These are phyloP conservation scores for Aurelia aurita complex sp. Pacific DNA, from an alignment of 30 jellyfish, hydroid and myxozoan species.

Conservation along the genomic window DNA sequence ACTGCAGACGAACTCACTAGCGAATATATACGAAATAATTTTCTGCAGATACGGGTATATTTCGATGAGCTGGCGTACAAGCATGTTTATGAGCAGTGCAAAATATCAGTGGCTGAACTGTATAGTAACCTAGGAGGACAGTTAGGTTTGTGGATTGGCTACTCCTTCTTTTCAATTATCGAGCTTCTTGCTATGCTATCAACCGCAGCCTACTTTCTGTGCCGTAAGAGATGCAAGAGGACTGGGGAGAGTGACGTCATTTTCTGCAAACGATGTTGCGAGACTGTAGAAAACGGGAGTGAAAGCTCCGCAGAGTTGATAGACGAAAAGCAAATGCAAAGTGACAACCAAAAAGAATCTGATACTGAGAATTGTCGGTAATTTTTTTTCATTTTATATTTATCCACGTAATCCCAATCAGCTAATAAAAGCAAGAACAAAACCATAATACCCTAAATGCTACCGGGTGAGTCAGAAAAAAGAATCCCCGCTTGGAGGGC, in stretches of 20 bases:
- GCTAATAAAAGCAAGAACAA: too few relatives aligned
- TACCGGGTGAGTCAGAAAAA: too few relatives aligned
- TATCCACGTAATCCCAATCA: too few relatives aligned
- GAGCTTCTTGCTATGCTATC: slow-evolving; percentile 50
- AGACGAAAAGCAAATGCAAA: too few relatives aligned
- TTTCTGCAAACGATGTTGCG: not conserved
- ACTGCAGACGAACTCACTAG: slow-evolving; percentile 6
- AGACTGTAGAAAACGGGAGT: not conserved
- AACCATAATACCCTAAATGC: too few relatives aligned
- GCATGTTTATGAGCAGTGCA: slow-evolving; percentile 53
- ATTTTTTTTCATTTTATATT: too few relatives aligned
- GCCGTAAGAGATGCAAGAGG: not conserved
- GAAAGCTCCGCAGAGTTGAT: too few relatives aligned
- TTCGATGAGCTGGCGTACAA: slow-evolving; percentile 57
- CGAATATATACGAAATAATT: slow-evolving; percentile 34
- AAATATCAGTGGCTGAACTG: slow-evolving; percentile 37
- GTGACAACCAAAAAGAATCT: too few relatives aligned
- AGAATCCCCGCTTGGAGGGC: too few relatives aligned
- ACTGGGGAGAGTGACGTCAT: not conserved
- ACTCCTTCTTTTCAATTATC: slow-evolving; percentile 45
- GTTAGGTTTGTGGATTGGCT: slow-evolving; percentile 67
- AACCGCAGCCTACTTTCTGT: slow-evolving; percentile 27
- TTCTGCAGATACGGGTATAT: slow-evolving; percentile 46
- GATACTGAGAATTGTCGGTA: too few relatives aligned
- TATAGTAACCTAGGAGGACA: slow-evolving; percentile 73